Base-by-base conservation (phyloP, 2,113 vertebrate species). In the Hepsetus odoe region DNA sequence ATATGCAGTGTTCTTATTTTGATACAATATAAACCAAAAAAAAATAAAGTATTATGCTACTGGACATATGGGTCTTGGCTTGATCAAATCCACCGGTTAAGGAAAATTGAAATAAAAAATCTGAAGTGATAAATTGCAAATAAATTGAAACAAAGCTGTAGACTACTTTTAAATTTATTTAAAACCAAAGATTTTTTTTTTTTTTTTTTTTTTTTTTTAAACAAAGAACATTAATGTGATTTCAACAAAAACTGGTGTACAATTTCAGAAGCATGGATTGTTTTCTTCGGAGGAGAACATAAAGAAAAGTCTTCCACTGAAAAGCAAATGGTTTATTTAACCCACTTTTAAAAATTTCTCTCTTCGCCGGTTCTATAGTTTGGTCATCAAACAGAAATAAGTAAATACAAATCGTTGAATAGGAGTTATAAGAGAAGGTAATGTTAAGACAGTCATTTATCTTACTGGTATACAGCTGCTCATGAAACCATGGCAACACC, bases 1-100 rank as follows among this genome's bases (percentile, higher is more conserved):
- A 94, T 94, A 93, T 88, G 76, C 88, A 90, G 76, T 87, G 86
- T 90, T 85, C 76, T 64, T 92, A 89, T 93, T 93, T 92, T 92
- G 86, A 89, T 91, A 77, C 76, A 46, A 0, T 77, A 92, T 90
- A 89, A 91, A 89, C 87, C 56, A 71, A 82, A 91, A 91, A 93
- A 85, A 79, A 91, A 93, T 92, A 90, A 85, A 90, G 89, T 85
- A 79, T 81, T 69, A 64, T 24, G 59, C 42, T 35, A 70, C 44
- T 16, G 20, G 26, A 10, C 16, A 16, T n/a, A 5, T 56, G 24
- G 11, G 35, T 44, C 32, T 64, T 38, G 46, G 13, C 6, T 49
- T 49, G 18, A 44, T 44, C 42, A 44, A 44, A 44, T 13, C n/a
- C n/a, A n/a, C n/a, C n/a, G n/a, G n/a, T n/a, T n/a, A n/a, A n/a